phyloP scores from a whole-genome alignment of 1,140 invertebrate genomes.

The Ctenoplectra terminalis region DNA sequence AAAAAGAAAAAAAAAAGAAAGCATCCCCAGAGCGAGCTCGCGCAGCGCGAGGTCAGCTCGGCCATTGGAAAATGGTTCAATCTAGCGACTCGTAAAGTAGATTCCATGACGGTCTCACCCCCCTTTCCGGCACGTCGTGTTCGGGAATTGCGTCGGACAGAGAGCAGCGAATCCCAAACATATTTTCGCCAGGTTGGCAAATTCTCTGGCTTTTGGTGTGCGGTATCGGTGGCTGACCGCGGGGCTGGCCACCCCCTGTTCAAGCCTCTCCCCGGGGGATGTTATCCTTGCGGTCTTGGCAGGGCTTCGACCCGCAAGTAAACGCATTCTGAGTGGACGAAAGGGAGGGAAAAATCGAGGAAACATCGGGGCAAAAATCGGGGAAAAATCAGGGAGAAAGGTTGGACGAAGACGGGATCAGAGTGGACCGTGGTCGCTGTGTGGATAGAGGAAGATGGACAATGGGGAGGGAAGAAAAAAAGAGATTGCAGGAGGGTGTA shows the following conservation, averaged over 20 bases:
- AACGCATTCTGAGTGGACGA: slow-evolving; percentile 17
- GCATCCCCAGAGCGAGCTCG: not conserved
- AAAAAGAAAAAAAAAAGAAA: not conserved
- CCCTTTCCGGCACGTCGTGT: not conserved
- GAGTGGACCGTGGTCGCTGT: not conserved
- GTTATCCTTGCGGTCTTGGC: slow-evolving; percentile 69
- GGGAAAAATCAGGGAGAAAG: not conserved
- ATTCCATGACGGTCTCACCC: slow-evolving; percentile 70
- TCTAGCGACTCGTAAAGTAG: slow-evolving; percentile 73
- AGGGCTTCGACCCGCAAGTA: slow-evolving; percentile 41
- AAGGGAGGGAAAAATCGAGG: not conserved
- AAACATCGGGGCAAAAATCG: not conserved
- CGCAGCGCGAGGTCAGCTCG: slow-evolving; percentile 18
- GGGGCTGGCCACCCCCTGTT: slow-evolving; percentile 54
- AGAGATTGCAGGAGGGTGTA: not conserved
- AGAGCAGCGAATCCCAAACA: slow-evolving; percentile 75
- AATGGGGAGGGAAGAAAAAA: not conserved
- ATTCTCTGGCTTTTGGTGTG: slow-evolving; percentile 71
- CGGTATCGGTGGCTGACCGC: slow-evolving; percentile 69
- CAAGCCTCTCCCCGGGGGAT: slow-evolving; percentile 70
- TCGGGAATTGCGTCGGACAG: slow-evolving; percentile 9
- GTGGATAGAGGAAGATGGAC: slow-evolving; percentile 2
- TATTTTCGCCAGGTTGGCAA: slow-evolving; percentile 82
- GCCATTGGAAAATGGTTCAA: slow-evolving; percentile 52
- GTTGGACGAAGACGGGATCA: not conserved